Evolutionary conservation across 1,140 invertebrate species (phyloP).

Genomic region (Anastrepha ludens): DNA sequence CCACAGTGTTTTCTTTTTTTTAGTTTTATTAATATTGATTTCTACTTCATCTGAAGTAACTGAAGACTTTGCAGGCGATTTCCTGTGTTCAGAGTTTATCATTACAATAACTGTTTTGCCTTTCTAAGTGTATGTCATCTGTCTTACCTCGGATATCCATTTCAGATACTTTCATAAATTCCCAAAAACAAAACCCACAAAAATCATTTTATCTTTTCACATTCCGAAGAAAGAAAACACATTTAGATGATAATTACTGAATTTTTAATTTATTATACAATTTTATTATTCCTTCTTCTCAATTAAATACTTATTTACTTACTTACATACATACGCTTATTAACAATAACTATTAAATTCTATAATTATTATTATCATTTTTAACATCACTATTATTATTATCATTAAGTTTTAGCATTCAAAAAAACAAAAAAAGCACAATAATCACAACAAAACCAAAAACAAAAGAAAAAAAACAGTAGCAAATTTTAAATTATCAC

Average conservation of each 20-base stretch:
- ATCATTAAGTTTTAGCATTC: background rate
- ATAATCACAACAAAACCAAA: background rate
- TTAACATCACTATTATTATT: conserved; percentile 42
- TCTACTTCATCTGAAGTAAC: too few species aligned
- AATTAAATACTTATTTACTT: conserved; percentile 7
- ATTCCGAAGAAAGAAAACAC: background rate
- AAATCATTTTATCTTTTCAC: background rate
- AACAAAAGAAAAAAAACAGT: background rate
- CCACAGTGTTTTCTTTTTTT: too few species aligned
- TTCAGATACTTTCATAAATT: background rate
- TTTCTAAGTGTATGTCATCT: too few species aligned
- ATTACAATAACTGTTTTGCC: too few species aligned
- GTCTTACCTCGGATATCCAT: background rate
- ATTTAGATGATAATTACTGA: background rate
- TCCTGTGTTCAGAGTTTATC: too few species aligned
- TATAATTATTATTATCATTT: conserved; percentile 44
- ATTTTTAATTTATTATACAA: conserved; percentile 27
- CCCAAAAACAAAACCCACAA: background rate
- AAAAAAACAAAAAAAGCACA: conserved; percentile 6
- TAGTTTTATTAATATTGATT: too few species aligned
- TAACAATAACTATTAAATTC: conserved; percentile 45
- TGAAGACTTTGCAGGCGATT: too few species aligned
- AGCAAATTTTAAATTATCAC: background rate
- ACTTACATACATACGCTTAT: conserved; percentile 15
- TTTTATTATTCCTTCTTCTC: background rate